A percentile compares a stretch with the other conserved stretches of the same genome.
Evolutionary conservation across 2,888 invertebrate genomes (phyloP).

Genomic region (Tanaodytes sp.): DNA sequence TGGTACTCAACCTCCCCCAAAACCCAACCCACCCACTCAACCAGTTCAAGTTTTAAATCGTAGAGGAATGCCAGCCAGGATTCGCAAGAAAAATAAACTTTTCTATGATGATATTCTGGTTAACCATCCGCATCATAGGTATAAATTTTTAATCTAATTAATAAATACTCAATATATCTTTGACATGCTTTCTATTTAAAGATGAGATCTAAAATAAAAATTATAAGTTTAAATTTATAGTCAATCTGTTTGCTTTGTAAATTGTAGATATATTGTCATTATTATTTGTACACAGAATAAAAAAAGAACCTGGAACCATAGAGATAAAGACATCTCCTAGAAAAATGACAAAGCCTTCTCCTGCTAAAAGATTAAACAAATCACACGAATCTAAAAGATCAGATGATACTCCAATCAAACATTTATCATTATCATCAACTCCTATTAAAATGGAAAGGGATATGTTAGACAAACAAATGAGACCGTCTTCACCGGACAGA

Average conservation of each 20-base stretch:
- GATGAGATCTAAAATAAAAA: too few species aligned
- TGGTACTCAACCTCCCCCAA: slow-evolving; percentile 83
- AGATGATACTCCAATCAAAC: slow-evolving; percentile 47
- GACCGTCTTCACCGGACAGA: slow-evolving; percentile 80
- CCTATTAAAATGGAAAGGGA: slow-evolving; percentile 69
- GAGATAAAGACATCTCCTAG: slow-evolving; percentile 77
- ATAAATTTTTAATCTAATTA: too few species aligned
- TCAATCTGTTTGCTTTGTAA: too few species aligned
- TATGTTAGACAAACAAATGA: slow-evolving; percentile 61
- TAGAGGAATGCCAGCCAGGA: slow-evolving; percentile 91
- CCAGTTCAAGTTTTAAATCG: slow-evolving; percentile 88
- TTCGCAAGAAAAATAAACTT: slow-evolving; percentile 89
- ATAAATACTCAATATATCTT: too few species aligned
- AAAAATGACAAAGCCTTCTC: slow-evolving; percentile 77
- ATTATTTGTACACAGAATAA: slow-evolving; percentile 66
- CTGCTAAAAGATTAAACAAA: slow-evolving; percentile 69
- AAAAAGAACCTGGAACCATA: slow-evolving; percentile 67
- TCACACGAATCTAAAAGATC: slow-evolving; percentile 60
- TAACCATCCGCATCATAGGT: slow-evolving; percentile 84
- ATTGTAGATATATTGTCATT: too few species aligned
- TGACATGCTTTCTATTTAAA: too few species aligned
- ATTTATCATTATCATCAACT: slow-evolving; percentile 63
- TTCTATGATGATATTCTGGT: slow-evolving; percentile 93
- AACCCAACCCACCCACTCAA: slow-evolving; percentile 80
- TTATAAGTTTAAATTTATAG: too few species aligned